Conservation (phyloP, 2,888 invertebrate species). For the Plebejus melissa region DNA sequence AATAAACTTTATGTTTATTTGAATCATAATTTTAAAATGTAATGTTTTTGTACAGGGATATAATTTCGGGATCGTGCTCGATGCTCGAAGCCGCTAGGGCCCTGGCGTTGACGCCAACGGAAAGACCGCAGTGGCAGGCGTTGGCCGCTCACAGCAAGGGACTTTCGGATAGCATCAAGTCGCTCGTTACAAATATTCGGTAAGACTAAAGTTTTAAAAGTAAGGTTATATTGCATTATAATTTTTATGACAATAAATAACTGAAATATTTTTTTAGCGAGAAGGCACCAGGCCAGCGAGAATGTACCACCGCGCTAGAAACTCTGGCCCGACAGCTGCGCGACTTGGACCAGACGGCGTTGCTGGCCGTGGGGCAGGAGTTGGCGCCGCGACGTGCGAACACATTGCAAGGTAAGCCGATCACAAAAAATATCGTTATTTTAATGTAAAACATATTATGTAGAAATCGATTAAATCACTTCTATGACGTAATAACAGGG, state of each 20-base stretch:
- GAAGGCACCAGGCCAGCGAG: conserved; percentile 96
- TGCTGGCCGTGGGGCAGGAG: conserved; percentile 92
- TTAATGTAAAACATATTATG: neutral
- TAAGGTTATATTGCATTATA: neutral
- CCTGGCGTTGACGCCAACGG: conserved; percentile 92
- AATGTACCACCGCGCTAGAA: conserved; percentile 92
- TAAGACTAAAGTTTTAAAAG: conserved; percentile 44
- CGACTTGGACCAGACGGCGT: conserved; percentile 90
- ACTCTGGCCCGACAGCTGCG: conserved; percentile 86
- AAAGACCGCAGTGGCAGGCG: conserved; percentile 96
- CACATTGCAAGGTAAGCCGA: conserved; percentile 78
- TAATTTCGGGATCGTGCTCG: conserved; percentile 65
- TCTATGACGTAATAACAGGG: conserved; percentile 53
- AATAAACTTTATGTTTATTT: too few relatives aligned
- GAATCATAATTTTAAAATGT: neutral
- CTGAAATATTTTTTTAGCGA: conserved; percentile 77
- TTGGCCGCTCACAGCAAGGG: conserved; percentile 96
- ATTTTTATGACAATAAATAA: neutral
- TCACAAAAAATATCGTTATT: neutral
- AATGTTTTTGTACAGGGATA: conserved; percentile 51
- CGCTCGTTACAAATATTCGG: conserved; percentile 93
- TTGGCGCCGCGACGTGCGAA: conserved; percentile 84
- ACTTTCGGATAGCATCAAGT: conserved; percentile 97
- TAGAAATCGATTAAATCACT: neutral
- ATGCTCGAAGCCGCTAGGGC: conserved; percentile 95